phyloP scores from a whole-genome alignment of 2,888 invertebrate species.

The Cataglyphis cursor region DNA sequence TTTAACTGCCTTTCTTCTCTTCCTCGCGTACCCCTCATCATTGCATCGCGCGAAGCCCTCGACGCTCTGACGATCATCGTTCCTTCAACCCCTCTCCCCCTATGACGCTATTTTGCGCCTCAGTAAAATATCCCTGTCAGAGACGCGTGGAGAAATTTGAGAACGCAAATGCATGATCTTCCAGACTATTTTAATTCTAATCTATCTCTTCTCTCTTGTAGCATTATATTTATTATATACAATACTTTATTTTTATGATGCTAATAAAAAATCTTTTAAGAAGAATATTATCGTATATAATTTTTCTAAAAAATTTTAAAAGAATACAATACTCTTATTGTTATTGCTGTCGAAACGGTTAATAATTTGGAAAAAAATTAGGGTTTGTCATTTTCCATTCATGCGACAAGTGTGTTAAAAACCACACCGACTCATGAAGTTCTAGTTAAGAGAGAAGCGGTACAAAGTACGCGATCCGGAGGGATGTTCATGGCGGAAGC shows the following conservation, averaged over 20 bases:
- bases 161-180: neutral
- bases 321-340: neutral
- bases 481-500: slow-evolving; percentile 33
- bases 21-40: slow-evolving; percentile 17
- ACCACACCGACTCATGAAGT: slow-evolving; percentile 15
- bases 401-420: neutral
- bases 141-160: slow-evolving; percentile 36
- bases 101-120: slow-evolving; percentile 44
- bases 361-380: neutral
- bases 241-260: neutral
- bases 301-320: neutral
- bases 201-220: neutral
- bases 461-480: slow-evolving; percentile 29
- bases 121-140: slow-evolving; percentile 65
- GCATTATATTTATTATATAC: neutral
- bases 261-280: neutral
- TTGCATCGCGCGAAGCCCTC: slow-evolving; percentile 50
- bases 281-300: neutral
- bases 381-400: neutral
- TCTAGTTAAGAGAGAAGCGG: slow-evolving; percentile 48
- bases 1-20: slow-evolving; percentile 13
- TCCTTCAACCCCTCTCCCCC: slow-evolving; percentile 43
- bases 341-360: neutral
- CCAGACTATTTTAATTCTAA: neutral
- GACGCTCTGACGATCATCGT: slow-evolving; percentile 51